Base-by-base conservation (phyloP, 2,888 invertebrate species). In the Drosophila paramelanica region DNA sequence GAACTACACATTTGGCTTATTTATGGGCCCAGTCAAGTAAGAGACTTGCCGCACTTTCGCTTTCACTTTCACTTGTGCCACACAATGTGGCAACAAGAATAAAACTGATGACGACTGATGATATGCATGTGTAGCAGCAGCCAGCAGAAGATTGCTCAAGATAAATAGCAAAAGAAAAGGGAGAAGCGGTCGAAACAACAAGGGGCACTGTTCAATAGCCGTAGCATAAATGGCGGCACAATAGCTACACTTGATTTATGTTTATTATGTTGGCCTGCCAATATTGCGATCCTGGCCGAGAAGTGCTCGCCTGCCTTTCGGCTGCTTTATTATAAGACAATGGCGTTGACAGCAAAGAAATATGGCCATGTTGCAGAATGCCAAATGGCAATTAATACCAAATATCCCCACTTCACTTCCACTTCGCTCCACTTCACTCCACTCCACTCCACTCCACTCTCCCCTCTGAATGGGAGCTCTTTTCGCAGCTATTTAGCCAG, bases 261-360 rank as follows among this genome's bases (percentile, higher is more conserved):
- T 85, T 84, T 85, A 83, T 84, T 85, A 85, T 84, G 86, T 70
- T 81, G 79, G 67, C 67, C 79, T 84, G 85, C 73, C 83, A 84
- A 85, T 83, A 78, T 72, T 55, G 45, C 51, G 64, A 38, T 27
- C 75, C 47, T 3, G 17, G 2, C 20, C 11, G n/a, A 33, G 11
- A 36, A 36, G 10, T 23, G 50, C 33, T 50, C 50, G 46, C 38
- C 49, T 13, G 43, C 7, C n/a, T 33, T 45, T 42, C 45, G 68
- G 68, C 42, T 68, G 65, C 72, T 79, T 70, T 75, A 70, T 69
- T 76, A 64, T 68, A 82, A 84, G 83, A 84, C 83, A 82, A 84
- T 74, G 72, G 77, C 74, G 85, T 79, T 84, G 82, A 83, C 82
- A 83, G 79, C 43, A 65, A 65, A 76, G 78, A 83, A 80, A 68